Percentiles rank a stretch among this genome's conserved stretches.
These are phyloP conservation scores for Keiferia lycopersicella DNA, from an alignment of 2,888 invertebrate genomes.

Conservation along the genomic window DNA sequence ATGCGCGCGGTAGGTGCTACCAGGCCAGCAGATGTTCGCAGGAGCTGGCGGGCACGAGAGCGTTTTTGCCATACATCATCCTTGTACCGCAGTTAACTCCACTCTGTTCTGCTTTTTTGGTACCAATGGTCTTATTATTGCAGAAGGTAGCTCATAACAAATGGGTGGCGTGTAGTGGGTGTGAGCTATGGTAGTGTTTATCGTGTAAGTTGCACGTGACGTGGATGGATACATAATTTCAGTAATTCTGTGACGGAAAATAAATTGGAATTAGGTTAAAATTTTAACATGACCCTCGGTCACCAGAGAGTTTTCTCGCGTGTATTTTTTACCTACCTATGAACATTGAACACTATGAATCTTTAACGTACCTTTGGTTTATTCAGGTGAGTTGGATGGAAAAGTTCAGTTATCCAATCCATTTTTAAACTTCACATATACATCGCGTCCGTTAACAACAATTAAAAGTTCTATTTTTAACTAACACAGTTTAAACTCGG, in stretches of 20 bases:
- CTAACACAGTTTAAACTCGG: constrained; percentile 1
- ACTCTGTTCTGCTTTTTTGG: constrained; percentile 49
- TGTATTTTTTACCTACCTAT: constrained; percentile 21
- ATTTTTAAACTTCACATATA: constrained; percentile 5
- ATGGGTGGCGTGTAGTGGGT: constrained; percentile 24
- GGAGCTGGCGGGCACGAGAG: constrained; percentile 43
- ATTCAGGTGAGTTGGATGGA: constrained; percentile 65
- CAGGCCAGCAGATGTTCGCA: constrained; percentile 72
- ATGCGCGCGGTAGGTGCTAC: constrained; percentile 71
- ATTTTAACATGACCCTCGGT: constrained; percentile 24
- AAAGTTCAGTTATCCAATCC: constrained; percentile 74
- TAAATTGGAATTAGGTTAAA: constrained; percentile 24
- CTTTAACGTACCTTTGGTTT: constrained; percentile 64
- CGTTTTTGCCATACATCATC: constrained; percentile 73
- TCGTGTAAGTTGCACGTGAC: constrained; percentile 22
- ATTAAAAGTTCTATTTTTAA: neutral
- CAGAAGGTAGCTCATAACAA: constrained; percentile 28
- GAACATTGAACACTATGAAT: no score
- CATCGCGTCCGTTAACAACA: neutral
- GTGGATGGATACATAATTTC: constrained; percentile 21
- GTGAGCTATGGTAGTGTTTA: constrained; percentile 22
- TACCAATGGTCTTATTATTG: constrained; percentile 39
- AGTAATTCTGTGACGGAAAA: constrained; percentile 22
- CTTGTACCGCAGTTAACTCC: constrained; percentile 57
- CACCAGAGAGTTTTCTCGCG: constrained; percentile 13